Evolutionary conservation across 2,113 vertebrate species (phyloP), one percentile per base, ranked within the genome.

Genomic region (Centropristis striata): DNA sequence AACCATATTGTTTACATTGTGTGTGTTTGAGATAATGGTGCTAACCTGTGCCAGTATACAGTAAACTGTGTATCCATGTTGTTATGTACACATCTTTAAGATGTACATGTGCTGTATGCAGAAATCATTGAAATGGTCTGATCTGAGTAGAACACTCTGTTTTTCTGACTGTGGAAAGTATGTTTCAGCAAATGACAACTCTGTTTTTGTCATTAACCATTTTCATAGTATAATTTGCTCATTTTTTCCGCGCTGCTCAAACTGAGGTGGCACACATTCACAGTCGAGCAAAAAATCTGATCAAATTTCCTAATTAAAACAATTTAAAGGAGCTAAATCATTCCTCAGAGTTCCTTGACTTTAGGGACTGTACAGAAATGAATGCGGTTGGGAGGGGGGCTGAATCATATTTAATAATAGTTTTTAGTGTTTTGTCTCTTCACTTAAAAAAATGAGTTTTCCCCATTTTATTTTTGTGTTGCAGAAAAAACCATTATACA

Each of bases 241-340:
- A 80, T 39, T 67, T 63, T 77, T 77, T 72, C 61, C 75, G 46
- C 1, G 0, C 46, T 68, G 60, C 60, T 72, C 2, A 0, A 54
- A 82, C 32, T 8, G 11, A 49, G 23, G 36, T 42, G 41, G 71
- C 41, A 55, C 1, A 42, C 18, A n/a, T 63, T 76, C 32, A 67
- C 8, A 0, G 41, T 32, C 41, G 12, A 58, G 55, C 27, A 51
- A 27, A 70, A 75, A 2, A 47, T 28, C 28, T 0, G 46, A 84
- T 80, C 54, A 61, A 54, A 68, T 70, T 23, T 70, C 70, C 86
- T 71, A 63, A 78, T 82, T 57, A 76, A 64, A 63, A 16, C 21
- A 12, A 18, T 72, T 82, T 57, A 69, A 55, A 55, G 12, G 20
- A 37, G 32, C 20, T 57, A 72, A 81, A 79, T 60, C 51, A 16